Conservation (phyloP, 2,113 vertebrate genomes). For the Anoplopoma fimbria region DNA sequence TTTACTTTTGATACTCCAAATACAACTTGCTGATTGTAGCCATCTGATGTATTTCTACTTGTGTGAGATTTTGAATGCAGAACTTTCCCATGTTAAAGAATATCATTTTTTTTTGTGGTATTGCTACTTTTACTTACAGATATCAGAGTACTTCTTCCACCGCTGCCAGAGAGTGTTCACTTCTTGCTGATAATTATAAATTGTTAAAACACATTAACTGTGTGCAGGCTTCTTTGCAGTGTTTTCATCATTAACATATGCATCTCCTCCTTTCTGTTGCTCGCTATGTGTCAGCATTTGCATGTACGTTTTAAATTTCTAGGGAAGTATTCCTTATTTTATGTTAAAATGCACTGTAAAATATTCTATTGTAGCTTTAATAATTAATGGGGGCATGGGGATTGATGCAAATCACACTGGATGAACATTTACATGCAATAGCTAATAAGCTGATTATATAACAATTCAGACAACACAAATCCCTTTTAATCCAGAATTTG, state of each 20-base stretch:
- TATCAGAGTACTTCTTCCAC: slow-evolving; percentile 1
- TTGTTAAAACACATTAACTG: background rate
- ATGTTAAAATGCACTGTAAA: background rate
- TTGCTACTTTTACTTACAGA: background rate
- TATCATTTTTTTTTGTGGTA: background rate
- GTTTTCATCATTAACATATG: slow-evolving; percentile 13
- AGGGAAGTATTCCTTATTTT: background rate
- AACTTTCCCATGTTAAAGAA: background rate
- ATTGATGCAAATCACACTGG: background rate
- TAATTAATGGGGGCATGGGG: background rate
- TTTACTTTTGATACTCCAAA: background rate
- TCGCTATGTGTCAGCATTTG: background rate
- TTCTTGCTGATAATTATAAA: background rate
- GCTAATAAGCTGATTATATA: background rate
- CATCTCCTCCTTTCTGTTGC: background rate
- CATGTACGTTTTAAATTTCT: background rate
- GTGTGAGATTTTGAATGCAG: background rate
- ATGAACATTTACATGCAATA: background rate
- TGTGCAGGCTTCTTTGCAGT: slow-evolving; percentile 6
- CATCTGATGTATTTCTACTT: background rate
- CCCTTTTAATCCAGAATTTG: background rate
- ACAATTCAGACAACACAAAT: background rate
- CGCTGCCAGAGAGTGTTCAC: background rate
- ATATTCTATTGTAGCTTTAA: background rate
- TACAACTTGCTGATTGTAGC: background rate